Conservation (phyloP, 2,113 vertebrate species). For the Dolichotis patagonum region DNA sequence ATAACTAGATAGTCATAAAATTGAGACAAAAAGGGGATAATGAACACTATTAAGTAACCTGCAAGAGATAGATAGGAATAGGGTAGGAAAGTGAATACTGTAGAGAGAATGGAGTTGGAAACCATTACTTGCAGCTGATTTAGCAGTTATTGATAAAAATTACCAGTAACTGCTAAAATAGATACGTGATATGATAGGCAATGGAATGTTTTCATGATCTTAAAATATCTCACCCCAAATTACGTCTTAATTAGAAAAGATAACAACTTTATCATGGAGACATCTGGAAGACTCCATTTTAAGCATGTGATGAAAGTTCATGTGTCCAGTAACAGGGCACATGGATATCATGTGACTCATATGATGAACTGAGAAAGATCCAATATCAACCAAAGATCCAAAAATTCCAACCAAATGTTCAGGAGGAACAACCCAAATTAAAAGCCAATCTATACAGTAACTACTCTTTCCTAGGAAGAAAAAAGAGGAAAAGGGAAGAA, state of each 20-base stretch:
- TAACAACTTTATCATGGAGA: neutral
- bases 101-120: neutral
- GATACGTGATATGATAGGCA: neutral
- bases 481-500: neutral
- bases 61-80: neutral
- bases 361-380: neutral
- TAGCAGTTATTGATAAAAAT: neutral
- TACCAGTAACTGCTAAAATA: neutral
- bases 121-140: neutral
- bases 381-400: neutral
- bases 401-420: neutral
- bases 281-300: neutral
- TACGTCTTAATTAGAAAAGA: neutral
- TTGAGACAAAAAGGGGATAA: neutral
- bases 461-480: neutral
- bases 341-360: neutral
- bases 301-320: neutral
- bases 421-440: neutral
- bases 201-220: neutral
- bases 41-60: neutral
- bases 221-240: neutral
- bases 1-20: neutral
- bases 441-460: neutral
- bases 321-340: neutral
- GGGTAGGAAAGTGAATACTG: neutral